Percentiles rank a stretch among this genome's conserved stretches.
Conservation (phyloP, 2,888 invertebrate genomes). For the Cantharis rustica region DNA sequence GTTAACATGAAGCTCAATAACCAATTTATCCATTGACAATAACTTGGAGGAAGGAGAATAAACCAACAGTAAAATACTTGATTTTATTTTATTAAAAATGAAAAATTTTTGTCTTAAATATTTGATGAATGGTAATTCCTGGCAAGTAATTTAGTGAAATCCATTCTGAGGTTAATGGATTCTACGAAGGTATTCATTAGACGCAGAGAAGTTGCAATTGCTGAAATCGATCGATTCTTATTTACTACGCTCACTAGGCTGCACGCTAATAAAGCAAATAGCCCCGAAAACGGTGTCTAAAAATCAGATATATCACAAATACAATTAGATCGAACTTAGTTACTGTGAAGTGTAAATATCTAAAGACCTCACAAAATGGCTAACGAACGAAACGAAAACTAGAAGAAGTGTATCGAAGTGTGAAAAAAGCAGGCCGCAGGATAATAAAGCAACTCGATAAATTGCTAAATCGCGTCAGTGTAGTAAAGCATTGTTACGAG, state of each 20-base stretch:
- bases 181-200: conserved; percentile 6
- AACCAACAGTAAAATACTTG: neutral
- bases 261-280: neutral
- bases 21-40: neutral
- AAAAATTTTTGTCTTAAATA: neutral
- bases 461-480: conserved; percentile 18
- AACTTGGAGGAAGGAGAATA: neutral
- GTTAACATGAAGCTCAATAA: neutral
- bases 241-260: neutral
- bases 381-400: conserved; percentile 23
- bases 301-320: neutral
- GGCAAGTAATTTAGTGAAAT: conserved; percentile 15
- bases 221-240: neutral
- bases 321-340: neutral
- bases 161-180: conserved; percentile 10
- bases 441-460: conserved; percentile 26
- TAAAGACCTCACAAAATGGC: conserved; percentile 22
- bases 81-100: neutral
- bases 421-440: conserved; percentile 26
- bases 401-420: conserved; percentile 26
- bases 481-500: conserved; percentile 3
- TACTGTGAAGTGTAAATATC: conserved; percentile 15
- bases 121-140: conserved; percentile 9
- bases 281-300: neutral
- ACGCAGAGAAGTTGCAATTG: conserved; percentile 9